Evolutionary conservation across 2,113 vertebrate species (phyloP), one percentile per base, ranked within the genome.

Genomic region (Phocoena sinus): DNA sequence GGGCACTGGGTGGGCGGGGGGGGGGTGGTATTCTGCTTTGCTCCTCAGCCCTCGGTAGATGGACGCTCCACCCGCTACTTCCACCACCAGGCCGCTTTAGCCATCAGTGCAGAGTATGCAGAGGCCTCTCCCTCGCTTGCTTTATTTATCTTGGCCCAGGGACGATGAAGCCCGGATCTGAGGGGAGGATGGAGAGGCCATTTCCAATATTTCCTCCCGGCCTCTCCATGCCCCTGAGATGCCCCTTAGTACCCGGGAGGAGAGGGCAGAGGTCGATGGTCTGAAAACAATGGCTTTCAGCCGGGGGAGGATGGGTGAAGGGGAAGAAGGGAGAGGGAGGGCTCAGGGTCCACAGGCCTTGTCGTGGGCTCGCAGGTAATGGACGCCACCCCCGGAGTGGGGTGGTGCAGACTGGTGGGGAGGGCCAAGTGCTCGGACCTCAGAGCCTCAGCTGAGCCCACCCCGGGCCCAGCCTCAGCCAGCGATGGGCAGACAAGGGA

Each of bases 131-230:
- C 82, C 97, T 98, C 97, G 91, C 97, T 98, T 96, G 97, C 97
- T 98, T 98, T 98, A 97, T 98, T 99, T 99, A 98, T 94, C 97
- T 99, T 99, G 98, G 98, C 98, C 89, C 50, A 96, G 97, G 97
- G 96, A 74, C 50, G 20, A 96, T 56, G 95, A 95, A 91, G 77
- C 94, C 97, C 89, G 90, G 98, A 97, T 97, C 96, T 96, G 97
- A 96, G 86, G 96, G 97, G 97, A 97, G 53, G 79, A 97, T 96
- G 79, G 36, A 98, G 97, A 97, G 97, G 96, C 97, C 88, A 68
- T 94, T 98, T 98, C 98, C 96, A 97, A 98, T 98, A 96, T 97
- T 97, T 79, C 44, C 97, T 97, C 96, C 97, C 62, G 41, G 80
- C 83, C 96, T 96, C 96, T 95, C 92, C 1, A 25, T 20, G 33